Percentiles rank a stretch among this genome's conserved stretches.
Conservation (phyloP, 2,888 invertebrate species). For the Sminthurinus aureus region DNA sequence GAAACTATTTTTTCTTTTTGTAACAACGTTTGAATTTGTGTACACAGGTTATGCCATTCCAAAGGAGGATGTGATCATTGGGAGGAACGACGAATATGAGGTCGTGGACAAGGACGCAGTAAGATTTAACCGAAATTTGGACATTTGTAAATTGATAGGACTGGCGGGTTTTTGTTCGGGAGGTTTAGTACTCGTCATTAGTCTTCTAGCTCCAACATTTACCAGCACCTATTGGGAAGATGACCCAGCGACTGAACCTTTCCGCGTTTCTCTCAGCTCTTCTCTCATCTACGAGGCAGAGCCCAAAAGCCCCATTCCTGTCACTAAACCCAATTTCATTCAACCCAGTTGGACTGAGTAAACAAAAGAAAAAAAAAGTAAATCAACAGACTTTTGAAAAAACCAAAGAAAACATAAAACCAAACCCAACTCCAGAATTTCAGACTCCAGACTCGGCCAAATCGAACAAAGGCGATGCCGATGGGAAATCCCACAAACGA, state of each 20-base stretch:
- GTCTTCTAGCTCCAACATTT: conserved; percentile 65
- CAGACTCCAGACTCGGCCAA: too few relatives aligned
- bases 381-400: neutral
- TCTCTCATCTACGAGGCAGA: conserved; percentile 42
- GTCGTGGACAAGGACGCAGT: conserved; percentile 64
- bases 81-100: conserved; percentile 62
- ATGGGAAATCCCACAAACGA: too few relatives aligned
- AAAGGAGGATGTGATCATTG: conserved; percentile 62
- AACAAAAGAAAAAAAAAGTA: neutral
- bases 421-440: too few relatives aligned
- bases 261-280: conserved; percentile 45
- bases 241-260: conserved; percentile 60
- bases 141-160: conserved; percentile 65
- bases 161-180: conserved; percentile 66
- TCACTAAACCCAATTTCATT: conserved; percentile 59
- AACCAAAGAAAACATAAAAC: neutral
- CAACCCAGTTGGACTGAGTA: conserved; percentile 62
- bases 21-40: too few relatives aligned
- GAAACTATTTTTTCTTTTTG: too few relatives aligned
- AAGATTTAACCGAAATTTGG: conserved; percentile 64
- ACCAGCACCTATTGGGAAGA: conserved; percentile 63
- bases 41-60: conserved; percentile 65
- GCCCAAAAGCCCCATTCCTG: conserved; percentile 58
- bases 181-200: conserved; percentile 64
- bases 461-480: too few relatives aligned